Conservation (phyloP, 2,888 invertebrate species). For the Spisula subtruncata region DNA sequence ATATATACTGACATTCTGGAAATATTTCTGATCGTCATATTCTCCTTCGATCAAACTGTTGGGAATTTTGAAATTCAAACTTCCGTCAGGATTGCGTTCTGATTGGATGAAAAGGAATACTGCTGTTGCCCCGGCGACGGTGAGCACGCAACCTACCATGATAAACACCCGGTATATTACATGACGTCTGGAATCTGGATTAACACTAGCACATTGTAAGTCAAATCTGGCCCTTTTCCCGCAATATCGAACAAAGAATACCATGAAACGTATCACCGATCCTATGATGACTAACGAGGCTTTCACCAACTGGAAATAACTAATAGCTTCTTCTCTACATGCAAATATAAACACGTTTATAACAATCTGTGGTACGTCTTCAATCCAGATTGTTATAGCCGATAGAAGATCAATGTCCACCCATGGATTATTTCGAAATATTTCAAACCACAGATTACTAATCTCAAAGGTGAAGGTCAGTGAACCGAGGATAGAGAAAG, state of each 20-base stretch:
- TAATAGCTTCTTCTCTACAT: constrained; percentile 79
- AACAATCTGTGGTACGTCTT: constrained; percentile 77
- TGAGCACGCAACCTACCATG: constrained; percentile 78
- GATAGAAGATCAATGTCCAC: constrained; percentile 73
- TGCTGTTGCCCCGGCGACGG: constrained; percentile 74
- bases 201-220: constrained; percentile 65
- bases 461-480: constrained; percentile 75
- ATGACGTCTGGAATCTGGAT: constrained; percentile 71
- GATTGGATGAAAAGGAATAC: constrained; percentile 82
- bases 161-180: constrained; percentile 78
- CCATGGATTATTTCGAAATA: constrained; percentile 71
- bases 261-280: constrained; percentile 75
- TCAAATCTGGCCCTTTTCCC: constrained; percentile 69
- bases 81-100: constrained; percentile 76
- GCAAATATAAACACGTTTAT: constrained; percentile 77
- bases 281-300: constrained; percentile 78
- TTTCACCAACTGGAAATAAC: constrained; percentile 78
- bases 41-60: constrained; percentile 75
- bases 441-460: constrained; percentile 71
- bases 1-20: constrained; percentile 80
- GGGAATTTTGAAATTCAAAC: constrained; percentile 79
- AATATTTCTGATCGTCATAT: constrained; percentile 81
- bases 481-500: constrained; percentile 77
- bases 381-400: constrained; percentile 76
- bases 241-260: constrained; percentile 75